Evolutionary conservation across 2,888 invertebrate species (phyloP).

Genomic region (Lepetodrilus schrolli): DNA sequence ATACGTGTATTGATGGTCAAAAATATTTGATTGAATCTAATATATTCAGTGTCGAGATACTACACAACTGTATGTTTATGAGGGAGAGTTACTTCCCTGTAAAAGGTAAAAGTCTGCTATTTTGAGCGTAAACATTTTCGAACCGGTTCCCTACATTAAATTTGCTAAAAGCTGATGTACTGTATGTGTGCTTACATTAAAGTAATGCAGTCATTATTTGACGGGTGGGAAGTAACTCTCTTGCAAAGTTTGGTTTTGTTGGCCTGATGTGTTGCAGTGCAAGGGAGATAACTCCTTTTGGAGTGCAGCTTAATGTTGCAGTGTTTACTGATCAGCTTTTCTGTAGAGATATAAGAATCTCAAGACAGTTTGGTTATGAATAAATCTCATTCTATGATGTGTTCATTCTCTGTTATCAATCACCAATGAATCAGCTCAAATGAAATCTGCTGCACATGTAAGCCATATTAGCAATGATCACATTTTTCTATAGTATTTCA

Average conservation of each 20-base stretch:
- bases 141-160: too few species aligned
- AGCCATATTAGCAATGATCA: too few species aligned
- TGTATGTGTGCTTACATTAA: background rate
- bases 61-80: too few species aligned
- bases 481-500: too few species aligned
- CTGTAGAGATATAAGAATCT: conserved; percentile 6
- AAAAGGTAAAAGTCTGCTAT: too few species aligned
- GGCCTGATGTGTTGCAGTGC: conserved; percentile 9
- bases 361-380: conserved; percentile 1
- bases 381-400: conserved; percentile 23
- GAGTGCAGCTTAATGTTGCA: conserved; percentile 11
- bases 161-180: background rate
- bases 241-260: background rate
- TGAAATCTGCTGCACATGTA: background rate
- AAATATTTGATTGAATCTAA: too few species aligned
- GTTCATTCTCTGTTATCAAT: background rate
- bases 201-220: background rate
- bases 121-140: too few species aligned
- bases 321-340: background rate
- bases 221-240: background rate
- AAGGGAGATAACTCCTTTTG: conserved; percentile 15
- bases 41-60: too few species aligned
- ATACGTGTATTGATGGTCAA: too few species aligned
- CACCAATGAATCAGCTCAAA: background rate
- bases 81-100: too few species aligned